These are phyloP conservation scores for Enoplosus armatus DNA, from an alignment of 2,797 vertebrate species.

Conservation along the genomic window DNA sequence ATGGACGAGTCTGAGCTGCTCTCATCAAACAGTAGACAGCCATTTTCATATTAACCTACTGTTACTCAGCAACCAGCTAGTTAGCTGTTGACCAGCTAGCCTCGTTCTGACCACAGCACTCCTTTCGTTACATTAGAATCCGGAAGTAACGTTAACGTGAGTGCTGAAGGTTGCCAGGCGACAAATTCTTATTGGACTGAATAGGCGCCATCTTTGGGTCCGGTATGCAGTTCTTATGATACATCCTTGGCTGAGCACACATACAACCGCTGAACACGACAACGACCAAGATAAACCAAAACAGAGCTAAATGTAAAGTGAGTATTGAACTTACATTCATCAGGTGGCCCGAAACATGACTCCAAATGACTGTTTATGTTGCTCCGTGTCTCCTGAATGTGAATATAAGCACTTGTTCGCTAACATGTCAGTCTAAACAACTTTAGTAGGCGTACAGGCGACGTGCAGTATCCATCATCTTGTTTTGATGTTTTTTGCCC, in stretches of 20 bases:
- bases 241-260: no score
- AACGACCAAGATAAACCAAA: neutral
- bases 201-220: no score
- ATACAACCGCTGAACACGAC: neutral
- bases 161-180: no score
- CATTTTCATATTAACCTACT: neutral
- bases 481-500: slow-evolving; percentile 1
- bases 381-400: neutral
- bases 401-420: neutral
- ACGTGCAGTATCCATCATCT: neutral
- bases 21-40: no score
- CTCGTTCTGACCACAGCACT: neutral
- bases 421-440: neutral
- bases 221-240: no score
- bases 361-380: neutral
- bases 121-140: no score
- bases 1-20: neutral
- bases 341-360: neutral
- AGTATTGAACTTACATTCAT: slow-evolving; percentile 5
- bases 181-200: no score
- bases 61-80: neutral
- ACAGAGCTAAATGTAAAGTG: neutral
- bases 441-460: neutral
- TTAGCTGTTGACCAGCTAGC: no score
- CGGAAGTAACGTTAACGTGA: no score